Evolutionary conservation across 2,113 vertebrate species (phyloP), one percentile per base, ranked within the genome.

Genomic region (Bubo scandiacus): DNA sequence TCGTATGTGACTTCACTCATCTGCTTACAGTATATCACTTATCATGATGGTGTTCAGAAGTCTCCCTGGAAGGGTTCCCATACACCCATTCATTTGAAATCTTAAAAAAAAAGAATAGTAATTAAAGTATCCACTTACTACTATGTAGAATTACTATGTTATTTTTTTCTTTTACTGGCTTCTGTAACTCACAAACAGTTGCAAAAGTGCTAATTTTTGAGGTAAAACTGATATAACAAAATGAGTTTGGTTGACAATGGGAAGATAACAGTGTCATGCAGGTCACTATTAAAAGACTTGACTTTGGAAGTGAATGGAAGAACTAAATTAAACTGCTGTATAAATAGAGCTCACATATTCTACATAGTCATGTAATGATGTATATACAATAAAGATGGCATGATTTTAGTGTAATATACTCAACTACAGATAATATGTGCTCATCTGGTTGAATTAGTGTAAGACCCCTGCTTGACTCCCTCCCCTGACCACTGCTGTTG

Each of bases 361-460:
- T 51, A 61, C 51, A 12, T 1, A 81, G 66, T 51, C 81, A 78
- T 14, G 66, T 86, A 73, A 92, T 67, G 87, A 86, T 84, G 59
- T 73, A 62, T 83, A 80, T 66, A 88, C 55, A 88, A 83, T 86
- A 80, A 79, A 90, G 73, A 87, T 49, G 55, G 81, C 87, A 67
- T 82, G 62, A 94, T 87, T 92, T 96, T 47, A 94, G 51, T 83
- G 59, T 68, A 84, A 89, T 58, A 54, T 81, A 95, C 71, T 59
- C 74, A 84, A 38, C 83, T 52, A 61, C 26, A 81, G 54, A 52
- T 82, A 83, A 47, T 47, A 70, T 5, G 5, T 83, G 81, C 63
- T 97, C 71, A 80, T 92, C 91, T 88, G 84, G 54, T 65, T 94
- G 92, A 92, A 92, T 95, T 82, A 95, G 74, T 57, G 8, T n/a